Base-by-base conservation (phyloP, 2,113 vertebrate species). In the Petromus typicus region DNA sequence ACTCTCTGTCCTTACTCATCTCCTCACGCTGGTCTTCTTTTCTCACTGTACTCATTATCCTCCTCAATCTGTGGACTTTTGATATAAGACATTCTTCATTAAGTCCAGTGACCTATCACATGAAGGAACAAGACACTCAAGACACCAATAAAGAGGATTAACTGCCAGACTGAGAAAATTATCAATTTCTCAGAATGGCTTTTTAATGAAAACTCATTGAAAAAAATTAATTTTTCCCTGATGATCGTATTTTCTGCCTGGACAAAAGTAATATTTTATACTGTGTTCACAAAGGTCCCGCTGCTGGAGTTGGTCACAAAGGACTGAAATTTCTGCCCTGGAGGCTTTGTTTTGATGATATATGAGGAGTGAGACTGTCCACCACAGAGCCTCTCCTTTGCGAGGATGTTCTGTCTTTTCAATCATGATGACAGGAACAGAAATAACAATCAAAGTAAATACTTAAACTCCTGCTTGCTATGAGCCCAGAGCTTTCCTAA, bases 221-320 rank as follows among this genome's bases (percentile, higher is more conserved):
- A 90, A 91, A 16, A 3, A 91, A 88, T 88, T 45, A n/a, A 56
- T 54, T 79, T 92, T 92, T 69, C 81, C 34, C 85, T 78, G 40
- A 84, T 51, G 71, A 80, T 90, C 90, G 92, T 59, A 80, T 92
- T 90, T 95, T 82, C n/a, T 92, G 43, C 48, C 40, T 90, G 64
- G 56, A 34, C 16, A 73, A 93, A 76, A 66, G 40, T 64, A 69
- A 78, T 75, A 23, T 40, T 86, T 76, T 76, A 59, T 45, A 67
- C 30, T 86, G 5, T 69, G 27, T 76, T 92, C 89, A 67, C 30
- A 83, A 78, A 92, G 34, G 18, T 86, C 51, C 48, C 14, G 54
- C 18, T 20, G 8, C 43, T 56, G 20, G 27, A 87, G 13, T 40
- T 95, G 59, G 90, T 69, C 81, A 56, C 90, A 54, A 32, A 66